phyloP scores from a whole-genome alignment of 2,888 invertebrate species.

The Dynastes maya region DNA sequence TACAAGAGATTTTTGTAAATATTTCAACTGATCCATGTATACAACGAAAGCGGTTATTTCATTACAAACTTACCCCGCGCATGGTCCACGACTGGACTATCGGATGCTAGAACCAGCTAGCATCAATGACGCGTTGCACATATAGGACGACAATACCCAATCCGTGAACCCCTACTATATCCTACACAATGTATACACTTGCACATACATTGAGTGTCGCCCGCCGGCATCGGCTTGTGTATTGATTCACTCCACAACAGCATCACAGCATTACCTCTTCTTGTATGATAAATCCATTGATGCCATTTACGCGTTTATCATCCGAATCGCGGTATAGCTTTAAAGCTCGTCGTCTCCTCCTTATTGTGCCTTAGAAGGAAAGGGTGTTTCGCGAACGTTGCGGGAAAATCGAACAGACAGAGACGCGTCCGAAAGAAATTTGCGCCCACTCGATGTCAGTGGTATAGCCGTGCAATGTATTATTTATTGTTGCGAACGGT shows the following conservation, averaged over 20 bases:
- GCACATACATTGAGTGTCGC: not conserved
- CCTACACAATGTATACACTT: not conserved
- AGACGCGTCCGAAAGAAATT: not conserved
- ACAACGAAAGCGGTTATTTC: not conserved
- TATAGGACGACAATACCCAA: conserved; percentile 9
- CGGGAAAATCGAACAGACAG: not conserved
- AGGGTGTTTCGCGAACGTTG: not conserved
- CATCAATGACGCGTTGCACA: conserved; percentile 37
- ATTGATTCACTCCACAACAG: conserved; percentile 40
- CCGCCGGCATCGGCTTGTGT: conserved; percentile 12
- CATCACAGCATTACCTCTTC: not conserved
- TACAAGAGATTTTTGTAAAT: no score
- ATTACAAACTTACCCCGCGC: conserved; percentile 15
- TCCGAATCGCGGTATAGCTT: not conserved
- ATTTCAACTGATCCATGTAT: not conserved
- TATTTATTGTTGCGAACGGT: conserved; percentile 3
- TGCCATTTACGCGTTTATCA: conserved; percentile 26
- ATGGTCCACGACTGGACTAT: conserved; percentile 5
- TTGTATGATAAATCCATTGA: conserved; percentile 2
- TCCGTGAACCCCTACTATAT: not conserved
- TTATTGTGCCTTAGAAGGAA: not conserved
- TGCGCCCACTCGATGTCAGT: not conserved
- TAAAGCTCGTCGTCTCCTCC: not conserved
- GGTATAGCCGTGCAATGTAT: not conserved
- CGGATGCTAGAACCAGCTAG: not conserved